Conservation (phyloP, 1,140 invertebrate species). For the Branchinecta lynchi region DNA sequence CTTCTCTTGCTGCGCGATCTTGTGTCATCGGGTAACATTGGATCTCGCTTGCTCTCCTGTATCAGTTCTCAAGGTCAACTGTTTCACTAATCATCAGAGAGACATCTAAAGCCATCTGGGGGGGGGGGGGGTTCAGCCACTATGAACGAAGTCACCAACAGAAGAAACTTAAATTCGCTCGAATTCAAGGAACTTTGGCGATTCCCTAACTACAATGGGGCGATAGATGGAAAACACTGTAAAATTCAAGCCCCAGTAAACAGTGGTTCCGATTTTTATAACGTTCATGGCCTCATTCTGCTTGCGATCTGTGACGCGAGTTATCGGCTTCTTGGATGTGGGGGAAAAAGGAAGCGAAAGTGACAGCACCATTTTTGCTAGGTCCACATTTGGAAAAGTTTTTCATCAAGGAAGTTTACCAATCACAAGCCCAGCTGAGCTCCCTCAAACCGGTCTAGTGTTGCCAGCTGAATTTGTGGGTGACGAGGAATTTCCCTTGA, state of each 20-base stretch:
- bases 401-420: conserved; percentile 22
- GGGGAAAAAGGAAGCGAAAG: conserved; percentile 28
- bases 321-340: conserved; percentile 32
- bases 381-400: conserved; percentile 24
- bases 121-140: conserved; percentile 20
- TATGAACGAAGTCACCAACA: conserved; percentile 17
- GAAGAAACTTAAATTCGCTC: conserved; percentile 25
- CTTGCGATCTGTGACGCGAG: conserved; percentile 29
- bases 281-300: conserved; percentile 26
- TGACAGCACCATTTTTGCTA: conserved; percentile 28
- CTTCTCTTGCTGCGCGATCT: no score
- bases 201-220: conserved; percentile 29
- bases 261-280: conserved; percentile 21
- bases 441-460: conserved; percentile 22
- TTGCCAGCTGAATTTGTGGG: conserved; percentile 28
- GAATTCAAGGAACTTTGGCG: conserved; percentile 28
- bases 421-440: conserved; percentile 22
- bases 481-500: conserved; percentile 31
- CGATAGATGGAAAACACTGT: conserved; percentile 33
- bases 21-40: no score
- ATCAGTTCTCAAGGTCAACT: conserved; percentile 24
- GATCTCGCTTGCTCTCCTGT: conserved; percentile 23
- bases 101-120: conserved; percentile 23
- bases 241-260: conserved; percentile 27
- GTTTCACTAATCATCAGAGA: conserved; percentile 20